Evolutionary conservation across 2,888 invertebrate genomes (phyloP), one percentile per base, ranked within the genome.

Genomic region (Phengaris arion): DNA sequence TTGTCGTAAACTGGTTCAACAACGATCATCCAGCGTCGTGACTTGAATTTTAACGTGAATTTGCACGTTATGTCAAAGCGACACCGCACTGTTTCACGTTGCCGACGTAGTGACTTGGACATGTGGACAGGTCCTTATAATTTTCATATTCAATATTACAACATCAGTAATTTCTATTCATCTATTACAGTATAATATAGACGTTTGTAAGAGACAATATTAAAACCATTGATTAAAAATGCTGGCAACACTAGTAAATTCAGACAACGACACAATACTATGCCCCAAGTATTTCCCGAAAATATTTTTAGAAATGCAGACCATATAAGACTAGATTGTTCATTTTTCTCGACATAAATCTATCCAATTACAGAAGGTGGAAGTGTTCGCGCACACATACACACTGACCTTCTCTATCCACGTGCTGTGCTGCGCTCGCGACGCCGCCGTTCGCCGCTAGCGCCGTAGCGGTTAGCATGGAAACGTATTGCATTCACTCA

Each of bases 381-480:
- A 74, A 70, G 70, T 64, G 76, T 77, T 76, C 77, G 76, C 77
- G 74, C 76, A 77, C 68, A 64, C 77, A 74, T 64, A 81, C 83
- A 82, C 81, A 93, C 94, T 91, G 89, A 98, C 97, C 97, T 98
- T 98, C 93, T 96, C 97, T 87, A 97, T 96, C 97, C 97, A 97
- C 83, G 97, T 97, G 94, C 97, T 93, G 92, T 94, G 91, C 81
- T 92, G 89, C 83, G 92, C 92, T 82, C 93, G 92, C 87, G 92
- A 89, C 85, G 91, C 85, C 81, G 89, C 89, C 81, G 86, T 89
- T 85, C 92, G 92, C 90, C 90, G 91, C 93, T 93, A 92, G 90
- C 89, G 91, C 88, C 91, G 90, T 90, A 92, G 89, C 93, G 91
- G 93, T 93, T 93, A 92, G 93, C 93, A 93, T 93, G 93, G 88